phyloP scores from a whole-genome alignment of 2,888 invertebrate species.

The Myathropa florea region DNA sequence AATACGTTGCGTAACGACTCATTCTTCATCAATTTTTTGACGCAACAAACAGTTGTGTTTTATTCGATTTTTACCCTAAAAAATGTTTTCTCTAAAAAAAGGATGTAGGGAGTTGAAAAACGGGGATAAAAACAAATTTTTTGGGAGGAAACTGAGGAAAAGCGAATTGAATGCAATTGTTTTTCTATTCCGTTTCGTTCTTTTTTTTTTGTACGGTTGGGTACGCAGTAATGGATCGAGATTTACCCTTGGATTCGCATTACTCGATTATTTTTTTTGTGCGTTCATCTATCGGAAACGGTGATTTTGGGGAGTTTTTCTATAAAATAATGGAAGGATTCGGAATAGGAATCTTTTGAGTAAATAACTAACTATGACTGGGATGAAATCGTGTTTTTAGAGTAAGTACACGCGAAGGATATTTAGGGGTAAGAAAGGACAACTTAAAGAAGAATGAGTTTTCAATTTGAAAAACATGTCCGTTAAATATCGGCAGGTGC shows the following conservation, averaged over 20 bases:
- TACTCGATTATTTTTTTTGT: neutral
- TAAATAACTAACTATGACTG: neutral
- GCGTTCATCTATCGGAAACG: neutral
- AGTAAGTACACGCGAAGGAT: neutral
- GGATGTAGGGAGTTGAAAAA: constrained; percentile 26
- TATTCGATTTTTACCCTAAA: constrained; percentile 35
- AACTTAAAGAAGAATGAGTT: neutral
- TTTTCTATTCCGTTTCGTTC: neutral
- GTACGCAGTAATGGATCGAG: neutral
- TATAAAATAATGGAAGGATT: neutral
- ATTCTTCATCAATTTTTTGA: constrained; percentile 50
- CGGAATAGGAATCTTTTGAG: neutral
- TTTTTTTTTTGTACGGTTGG: neutral
- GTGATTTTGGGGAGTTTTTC: neutral
- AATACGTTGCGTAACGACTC: constrained; percentile 36
- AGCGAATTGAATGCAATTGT: constrained; percentile 26
- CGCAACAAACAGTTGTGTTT: constrained; percentile 37
- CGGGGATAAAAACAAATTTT: constrained; percentile 11
- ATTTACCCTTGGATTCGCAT: neutral
- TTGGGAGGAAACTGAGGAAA: constrained; percentile 30
- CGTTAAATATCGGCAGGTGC: neutral
- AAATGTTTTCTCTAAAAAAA: constrained; percentile 32
- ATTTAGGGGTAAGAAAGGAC: neutral
- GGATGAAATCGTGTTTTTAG: neutral
- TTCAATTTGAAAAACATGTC: neutral